phyloP scores from a whole-genome alignment of 2,888 invertebrate species.

The Chrysolina haemoptera region DNA sequence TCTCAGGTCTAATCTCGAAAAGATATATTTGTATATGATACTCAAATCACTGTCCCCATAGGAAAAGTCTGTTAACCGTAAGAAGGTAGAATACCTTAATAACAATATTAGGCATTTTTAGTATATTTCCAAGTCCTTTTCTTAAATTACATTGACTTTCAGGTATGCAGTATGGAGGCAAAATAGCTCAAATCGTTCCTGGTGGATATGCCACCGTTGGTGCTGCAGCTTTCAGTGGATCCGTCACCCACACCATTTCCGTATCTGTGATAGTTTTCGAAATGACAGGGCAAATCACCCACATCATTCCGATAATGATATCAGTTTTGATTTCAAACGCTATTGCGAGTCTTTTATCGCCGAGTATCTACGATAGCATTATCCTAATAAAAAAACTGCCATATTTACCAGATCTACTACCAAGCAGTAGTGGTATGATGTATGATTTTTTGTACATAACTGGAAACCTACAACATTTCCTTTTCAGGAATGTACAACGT shows the following conservation, averaged over 20 bases:
- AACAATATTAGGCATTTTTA: too few species aligned
- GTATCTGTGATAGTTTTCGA: constrained; percentile 98
- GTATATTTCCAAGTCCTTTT: too few species aligned
- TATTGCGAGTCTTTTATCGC: constrained; percentile 92
- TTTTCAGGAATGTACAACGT: constrained; percentile 89
- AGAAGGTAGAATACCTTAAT: too few species aligned
- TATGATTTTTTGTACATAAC: constrained; percentile 12
- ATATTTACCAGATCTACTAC: constrained; percentile 94
- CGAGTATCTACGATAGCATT: constrained; percentile 98
- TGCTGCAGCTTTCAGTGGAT: constrained; percentile 95
- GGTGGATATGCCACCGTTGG: constrained; percentile 98
- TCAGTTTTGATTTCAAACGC: constrained; percentile 97
- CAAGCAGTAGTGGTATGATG: constrained; percentile 83
- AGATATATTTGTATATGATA: too few species aligned
- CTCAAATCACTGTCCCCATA: too few species aligned
- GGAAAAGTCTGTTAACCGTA: too few species aligned
- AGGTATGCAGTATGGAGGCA: constrained; percentile 91
- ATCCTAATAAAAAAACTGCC: constrained; percentile 98
- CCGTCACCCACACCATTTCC: constrained; percentile 97
- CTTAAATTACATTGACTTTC: constrained; percentile 52
- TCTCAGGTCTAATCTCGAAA: too few species aligned
- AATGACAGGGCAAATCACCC: constrained; percentile 98
- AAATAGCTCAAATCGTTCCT: constrained; percentile 89
- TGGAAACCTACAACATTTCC: not conserved
- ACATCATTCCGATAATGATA: constrained; percentile 96